Evolutionary conservation across 2,888 invertebrate genomes (phyloP), one percentile per base, ranked within the genome.

Genomic region (Drosophila sordidula): DNA sequence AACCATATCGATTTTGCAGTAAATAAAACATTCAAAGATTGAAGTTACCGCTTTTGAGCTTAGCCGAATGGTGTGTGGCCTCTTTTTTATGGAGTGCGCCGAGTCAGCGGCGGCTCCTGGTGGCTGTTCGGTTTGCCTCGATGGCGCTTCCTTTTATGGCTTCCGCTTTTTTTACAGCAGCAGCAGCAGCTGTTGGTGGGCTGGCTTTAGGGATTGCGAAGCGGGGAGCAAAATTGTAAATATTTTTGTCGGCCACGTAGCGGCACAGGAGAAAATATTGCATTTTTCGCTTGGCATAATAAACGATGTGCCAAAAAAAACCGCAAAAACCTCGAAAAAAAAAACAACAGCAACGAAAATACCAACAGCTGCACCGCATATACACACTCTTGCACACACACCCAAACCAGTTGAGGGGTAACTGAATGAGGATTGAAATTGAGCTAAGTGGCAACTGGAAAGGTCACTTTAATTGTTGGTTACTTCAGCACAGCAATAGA

Each of bases 291-390:
- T 81, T 87, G 79, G 82, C 88, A 90, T 91, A 91, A 90, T 90
- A 90, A 91, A 91, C 90, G 90, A 89, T 89, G 91, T 91, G 91
- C 85, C 72, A 36, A 26, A 83, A 76, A 87, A 89, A 90, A 81
- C 90, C 90, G 80, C 89, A 51, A 56, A 70, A 74, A 58, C 73
- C 73, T 49, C 59, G 44, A 61, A 56, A 56, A 46, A 56, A 46
- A 75, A 52, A 56, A 67, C 51, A 44, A 18, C 6, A 56, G 55
- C 18, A 42, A 64, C 71, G 42, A 52, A 69, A 67, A 70, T 75
- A 65, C 68, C 66, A 75, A 72, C 70, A 82, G 67, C 80, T 75
- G 80, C 65, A 78, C 68, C 68, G 46, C 72, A 75, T 59, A 61
- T 59, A 62, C 38, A 70, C 46, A 47, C 55, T 46, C 56, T 41